Evolutionary conservation across 2,113 vertebrate genomes (phyloP).

Genomic region (Myocastor coypus): DNA sequence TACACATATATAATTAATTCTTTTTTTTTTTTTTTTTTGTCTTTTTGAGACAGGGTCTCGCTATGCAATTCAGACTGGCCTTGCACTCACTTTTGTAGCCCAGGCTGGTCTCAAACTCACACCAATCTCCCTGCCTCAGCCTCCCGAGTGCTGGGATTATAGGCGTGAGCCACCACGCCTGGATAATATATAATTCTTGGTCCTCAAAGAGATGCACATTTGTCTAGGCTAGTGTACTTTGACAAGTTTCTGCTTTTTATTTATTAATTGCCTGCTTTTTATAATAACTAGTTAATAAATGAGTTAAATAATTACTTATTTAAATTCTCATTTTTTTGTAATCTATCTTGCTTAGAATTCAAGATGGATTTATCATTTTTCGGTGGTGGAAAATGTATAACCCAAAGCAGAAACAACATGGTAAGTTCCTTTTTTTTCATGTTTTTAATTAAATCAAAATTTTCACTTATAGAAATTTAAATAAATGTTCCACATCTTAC

Average conservation of each 20-base stretch:
- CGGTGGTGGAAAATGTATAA: constrained; percentile 99
- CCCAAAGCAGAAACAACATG: constrained; percentile 98
- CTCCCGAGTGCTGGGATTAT: no score
- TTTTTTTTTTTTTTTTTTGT: no score
- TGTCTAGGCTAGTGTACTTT: neutral
- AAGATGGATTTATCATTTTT: constrained; percentile 99
- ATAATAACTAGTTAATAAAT: neutral
- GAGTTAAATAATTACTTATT: constrained; percentile 33
- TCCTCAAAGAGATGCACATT: neutral
- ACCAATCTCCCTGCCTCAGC: no score
- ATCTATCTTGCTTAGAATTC: constrained; percentile 90
- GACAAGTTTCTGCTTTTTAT: constrained; percentile 40
- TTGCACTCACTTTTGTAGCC: no score
- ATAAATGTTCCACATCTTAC: constrained; percentile 29
- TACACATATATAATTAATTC: neutral
- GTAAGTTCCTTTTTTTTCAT: constrained; percentile 86
- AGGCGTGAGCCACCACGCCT: no score
- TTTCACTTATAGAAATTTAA: constrained; percentile 44
- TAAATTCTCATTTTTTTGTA: constrained; percentile 46
- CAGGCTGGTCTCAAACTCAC: no score
- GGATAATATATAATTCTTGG: neutral
- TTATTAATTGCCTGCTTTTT: constrained; percentile 9
- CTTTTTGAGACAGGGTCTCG: no score
- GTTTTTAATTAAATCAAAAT: neutral
- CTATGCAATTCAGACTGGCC: no score